phyloP scores from a whole-genome alignment of 1,140 invertebrate species.

The Wiebesia pumilae region DNA sequence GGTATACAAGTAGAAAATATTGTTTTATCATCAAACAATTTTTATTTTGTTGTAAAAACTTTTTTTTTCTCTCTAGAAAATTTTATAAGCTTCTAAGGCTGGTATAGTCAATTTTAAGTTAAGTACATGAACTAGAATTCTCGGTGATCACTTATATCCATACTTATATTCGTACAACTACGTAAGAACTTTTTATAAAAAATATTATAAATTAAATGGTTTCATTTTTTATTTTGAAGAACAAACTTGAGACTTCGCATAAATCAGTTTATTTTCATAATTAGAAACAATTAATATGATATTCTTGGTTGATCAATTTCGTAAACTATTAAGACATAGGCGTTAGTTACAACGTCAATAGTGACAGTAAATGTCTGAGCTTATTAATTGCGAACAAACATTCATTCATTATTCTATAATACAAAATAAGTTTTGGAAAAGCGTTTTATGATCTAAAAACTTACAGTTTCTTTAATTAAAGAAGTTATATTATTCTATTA shows the following conservation, averaged over 20 bases:
- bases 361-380: not conserved
- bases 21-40: too few species aligned
- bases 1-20: too few species aligned
- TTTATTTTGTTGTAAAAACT: too few species aligned
- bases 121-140: too few species aligned
- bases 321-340: not conserved
- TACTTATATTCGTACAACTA: too few species aligned
- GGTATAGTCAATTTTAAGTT: too few species aligned
- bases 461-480: not conserved
- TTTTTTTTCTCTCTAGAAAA: too few species aligned
- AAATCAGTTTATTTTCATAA: slow-evolving; percentile 1
- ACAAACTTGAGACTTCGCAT: not conserved
- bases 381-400: not conserved
- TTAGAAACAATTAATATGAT: not conserved
- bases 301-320: not conserved
- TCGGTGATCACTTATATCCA: too few species aligned
- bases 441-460: not conserved
- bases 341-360: not conserved
- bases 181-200: too few species aligned
- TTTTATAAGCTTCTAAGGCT: too few species aligned
- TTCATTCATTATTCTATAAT: not conserved
- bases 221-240: too few species aligned
- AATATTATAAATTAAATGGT: too few species aligned
- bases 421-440: not conserved
- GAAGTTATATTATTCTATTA: not conserved